Conservation (phyloP, 2,888 invertebrate genomes). For the Piscicola geometra region DNA sequence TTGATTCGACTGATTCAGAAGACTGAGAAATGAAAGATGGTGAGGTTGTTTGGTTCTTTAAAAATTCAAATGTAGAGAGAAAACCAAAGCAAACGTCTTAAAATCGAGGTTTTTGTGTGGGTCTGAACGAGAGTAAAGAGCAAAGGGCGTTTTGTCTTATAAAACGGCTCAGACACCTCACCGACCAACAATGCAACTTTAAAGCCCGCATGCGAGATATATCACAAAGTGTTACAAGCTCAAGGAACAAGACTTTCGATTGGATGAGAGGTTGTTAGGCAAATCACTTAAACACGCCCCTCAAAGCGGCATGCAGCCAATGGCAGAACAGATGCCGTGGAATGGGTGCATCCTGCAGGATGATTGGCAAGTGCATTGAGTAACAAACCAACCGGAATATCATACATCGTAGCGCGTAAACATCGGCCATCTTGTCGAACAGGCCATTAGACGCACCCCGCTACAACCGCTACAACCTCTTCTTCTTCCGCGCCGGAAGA, state of each 20-base stretch:
- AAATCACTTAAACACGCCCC: conserved; percentile 1
- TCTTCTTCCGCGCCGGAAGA: background rate
- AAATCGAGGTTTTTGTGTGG: too few relatives aligned
- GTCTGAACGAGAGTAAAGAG: too few relatives aligned
- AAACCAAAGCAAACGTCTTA: too few relatives aligned
- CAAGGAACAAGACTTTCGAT: background rate
- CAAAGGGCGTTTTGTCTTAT: too few relatives aligned
- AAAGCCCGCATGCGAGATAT: background rate
- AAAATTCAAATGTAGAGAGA: too few relatives aligned
- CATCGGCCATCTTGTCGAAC: background rate
- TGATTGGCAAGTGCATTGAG: background rate
- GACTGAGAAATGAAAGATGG: too few relatives aligned
- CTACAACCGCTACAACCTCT: conserved; percentile 1
- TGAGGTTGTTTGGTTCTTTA: too few relatives aligned
- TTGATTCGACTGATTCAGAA: too few relatives aligned
- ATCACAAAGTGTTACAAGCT: background rate
- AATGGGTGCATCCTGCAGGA: background rate
- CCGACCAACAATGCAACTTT: background rate
- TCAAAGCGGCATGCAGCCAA: conserved; percentile 4
- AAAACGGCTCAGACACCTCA: background rate
- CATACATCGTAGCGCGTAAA: conserved; percentile 15
- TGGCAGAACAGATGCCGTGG: background rate
- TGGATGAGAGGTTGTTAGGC: conserved; percentile 1
- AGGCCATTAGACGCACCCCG: conserved; percentile 1
- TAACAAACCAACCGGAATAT: conserved; percentile 18